Evolutionary conservation across 2,888 invertebrate species (phyloP), one percentile per base, ranked within the genome.

Genomic region (Pyrrhia umbra): DNA sequence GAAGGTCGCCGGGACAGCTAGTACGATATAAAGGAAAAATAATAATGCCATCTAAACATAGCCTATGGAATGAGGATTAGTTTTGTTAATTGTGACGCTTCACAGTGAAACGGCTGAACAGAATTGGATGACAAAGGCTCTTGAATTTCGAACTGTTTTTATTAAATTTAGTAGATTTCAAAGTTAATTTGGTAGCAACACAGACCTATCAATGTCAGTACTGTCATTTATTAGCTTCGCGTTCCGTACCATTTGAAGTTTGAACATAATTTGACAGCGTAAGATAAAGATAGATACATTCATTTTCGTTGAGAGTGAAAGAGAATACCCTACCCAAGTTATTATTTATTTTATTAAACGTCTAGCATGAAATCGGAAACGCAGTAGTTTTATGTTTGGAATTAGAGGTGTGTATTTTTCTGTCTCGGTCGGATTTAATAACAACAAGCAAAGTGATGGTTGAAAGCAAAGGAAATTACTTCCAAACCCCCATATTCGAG

Each of bases 381-480:
- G 3, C 13, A n/a, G 13, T n/a, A 34, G n/a, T 34, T 34, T 34
- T n/a, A 34, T 34, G 34, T 34, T 34, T 34, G 34, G 34, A 9
- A 9, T 34, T 34, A n/a, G 34, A 9, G 2, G 27, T 27, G 27
- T 10, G 27, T 34, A n/a, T 34, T 34, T 34, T 4, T n/a, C 13
- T 1, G 34, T n/a, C 4, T 34, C 30, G n/a, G 6, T 13, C 37
- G 50, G 21, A 49, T 27, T 51, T 6, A n/a, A 2, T n/a, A 15
- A 27, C 30, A 60, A 63, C 39, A 50, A 39, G 18, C 18, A 20
- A 46, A 57, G 61, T 10, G 64, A 81, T 80, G 81, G 74, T 71
- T 39, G 75, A 75, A 18, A 71, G 65, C 20, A 81, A 68, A 47
- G 49, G 49, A n/a, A 62, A 62, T 60, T 79, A 68, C 23, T 65